These are phyloP conservation scores for Hyalella azteca DNA, from an alignment of 2,888 invertebrate species.

Conservation along the genomic window DNA sequence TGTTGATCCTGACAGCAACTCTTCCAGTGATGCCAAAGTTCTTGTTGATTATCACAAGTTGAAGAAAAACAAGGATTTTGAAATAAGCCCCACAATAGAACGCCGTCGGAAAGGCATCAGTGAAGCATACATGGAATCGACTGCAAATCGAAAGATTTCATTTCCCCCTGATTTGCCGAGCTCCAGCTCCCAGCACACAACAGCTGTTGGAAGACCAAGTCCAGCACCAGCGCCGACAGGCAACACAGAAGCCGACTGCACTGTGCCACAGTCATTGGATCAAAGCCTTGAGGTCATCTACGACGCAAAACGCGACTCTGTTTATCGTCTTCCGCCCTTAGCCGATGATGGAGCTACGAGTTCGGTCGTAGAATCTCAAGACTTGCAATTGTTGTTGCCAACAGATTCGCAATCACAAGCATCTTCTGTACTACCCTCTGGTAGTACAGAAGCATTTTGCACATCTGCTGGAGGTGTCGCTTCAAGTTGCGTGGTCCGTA, in stretches of 20 bases:
- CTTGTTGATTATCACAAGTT: slow-evolving; percentile 45
- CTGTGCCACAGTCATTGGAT: background rate
- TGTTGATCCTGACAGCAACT: slow-evolving; percentile 38
- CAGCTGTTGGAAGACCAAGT: background rate
- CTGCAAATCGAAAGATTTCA: background rate
- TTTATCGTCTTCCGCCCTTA: background rate
- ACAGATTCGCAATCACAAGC: background rate
- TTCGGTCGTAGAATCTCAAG: background rate
- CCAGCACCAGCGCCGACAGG: background rate
- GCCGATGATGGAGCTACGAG: background rate
- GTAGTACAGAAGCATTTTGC: background rate
- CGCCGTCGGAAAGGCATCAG: slow-evolving; percentile 24
- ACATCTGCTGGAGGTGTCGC: background rate
- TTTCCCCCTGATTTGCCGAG: background rate
- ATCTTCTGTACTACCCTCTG: background rate
- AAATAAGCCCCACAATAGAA: slow-evolving; percentile 49
- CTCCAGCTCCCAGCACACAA: background rate
- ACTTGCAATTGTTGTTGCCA: background rate
- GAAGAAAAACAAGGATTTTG: slow-evolving; percentile 44
- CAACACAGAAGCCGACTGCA: slow-evolving; percentile 2
- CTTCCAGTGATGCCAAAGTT: slow-evolving; percentile 46
- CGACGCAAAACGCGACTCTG: background rate
- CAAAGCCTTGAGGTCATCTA: slow-evolving; percentile 28
- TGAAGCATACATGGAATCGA: background rate
- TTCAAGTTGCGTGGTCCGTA: background rate